Base-by-base conservation (phyloP, 1,140 invertebrate genomes). In the Physella acuta region DNA sequence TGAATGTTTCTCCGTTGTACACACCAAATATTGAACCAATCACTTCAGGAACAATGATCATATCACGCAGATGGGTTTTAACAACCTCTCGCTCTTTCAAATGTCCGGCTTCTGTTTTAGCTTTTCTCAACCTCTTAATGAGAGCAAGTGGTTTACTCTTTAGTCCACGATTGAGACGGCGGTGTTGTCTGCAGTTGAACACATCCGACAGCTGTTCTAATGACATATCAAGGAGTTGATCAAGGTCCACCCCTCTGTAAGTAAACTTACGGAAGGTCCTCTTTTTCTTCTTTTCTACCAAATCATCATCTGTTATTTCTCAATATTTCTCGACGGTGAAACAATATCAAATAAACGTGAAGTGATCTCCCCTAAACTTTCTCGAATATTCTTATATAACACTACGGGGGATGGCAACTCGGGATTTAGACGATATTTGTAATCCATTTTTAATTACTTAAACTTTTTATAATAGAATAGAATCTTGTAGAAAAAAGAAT, bases 21-120 rank as follows among this genome's bases (percentile, higher is more conserved):
- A 99, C 94, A 78, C 97, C 98, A 81, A 99, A 94, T 84, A 99
- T 97, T 74, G 94, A 97, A 70, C 98, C 97, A 81, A 99, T 96
- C 97, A 99, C 99, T 87, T 99, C 97, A 39, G 98, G 98, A 20
- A 99, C 91, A 84, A 99, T 94, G 78, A 99, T 94, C 96, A 99
- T 99, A 85, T 99, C 95, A 62, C 98, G 89, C n/a, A 99, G 87
- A 87, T 99, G 98, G 34, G 98, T 99, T 86, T 99, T 99, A 0
- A 99, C 96, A 73, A 80, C n/a, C n/a, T n/a, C n/a, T n/a, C n/a
- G n/a, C n/a, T n/a, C n/a, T n/a, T 99, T 97, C 88, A 97, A 91
- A 79, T 93, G 93, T 33, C 93, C 93, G 51, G 95, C 94, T 80
- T 98, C 94, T 85, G 98, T 98, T 87, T 99, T 99, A 33, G 87